phyloP scores from a whole-genome alignment of 2,113 vertebrate species.

The Arvicanthis niloticus region DNA sequence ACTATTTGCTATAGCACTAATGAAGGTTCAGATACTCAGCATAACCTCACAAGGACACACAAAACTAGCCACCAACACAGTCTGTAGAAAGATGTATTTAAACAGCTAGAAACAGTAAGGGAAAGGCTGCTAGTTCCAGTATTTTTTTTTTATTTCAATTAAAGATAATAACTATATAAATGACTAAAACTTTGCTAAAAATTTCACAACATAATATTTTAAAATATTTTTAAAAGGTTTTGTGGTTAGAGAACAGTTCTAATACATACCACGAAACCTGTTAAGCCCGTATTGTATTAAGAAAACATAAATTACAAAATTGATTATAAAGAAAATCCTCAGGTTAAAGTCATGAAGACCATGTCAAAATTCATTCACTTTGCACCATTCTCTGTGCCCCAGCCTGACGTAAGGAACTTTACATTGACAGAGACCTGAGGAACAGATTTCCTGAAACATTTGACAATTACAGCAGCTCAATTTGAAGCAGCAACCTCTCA shows the following conservation, averaged over 20 bases:
- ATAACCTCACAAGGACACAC: slow-evolving; percentile 33
- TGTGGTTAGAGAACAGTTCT: slow-evolving; percentile 40
- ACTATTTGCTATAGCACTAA: background rate
- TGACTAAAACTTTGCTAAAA: slow-evolving; percentile 1
- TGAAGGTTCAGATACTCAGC: background rate
- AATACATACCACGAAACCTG: background rate
- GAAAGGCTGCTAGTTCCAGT: background rate
- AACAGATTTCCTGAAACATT: background rate
- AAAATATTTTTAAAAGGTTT: background rate
- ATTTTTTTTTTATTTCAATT: background rate
- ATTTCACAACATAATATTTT: background rate
- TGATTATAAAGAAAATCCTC: background rate
- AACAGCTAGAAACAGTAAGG: background rate
- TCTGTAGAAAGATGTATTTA: slow-evolving; percentile 1
- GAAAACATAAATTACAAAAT: slow-evolving; percentile 22
- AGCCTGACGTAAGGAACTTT: rapidly evolving
- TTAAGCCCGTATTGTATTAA: background rate
- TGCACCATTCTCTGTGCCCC: background rate
- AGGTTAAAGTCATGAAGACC: background rate
- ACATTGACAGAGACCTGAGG: background rate
- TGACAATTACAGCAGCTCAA: background rate
- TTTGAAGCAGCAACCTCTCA: background rate
- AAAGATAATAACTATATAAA: background rate
- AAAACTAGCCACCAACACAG: background rate
- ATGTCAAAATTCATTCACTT: background rate